Evolutionary conservation across 2,888 invertebrate species (phyloP), one percentile per base, ranked within the genome.

Genomic region (Dermolepida albohirtum): DNA sequence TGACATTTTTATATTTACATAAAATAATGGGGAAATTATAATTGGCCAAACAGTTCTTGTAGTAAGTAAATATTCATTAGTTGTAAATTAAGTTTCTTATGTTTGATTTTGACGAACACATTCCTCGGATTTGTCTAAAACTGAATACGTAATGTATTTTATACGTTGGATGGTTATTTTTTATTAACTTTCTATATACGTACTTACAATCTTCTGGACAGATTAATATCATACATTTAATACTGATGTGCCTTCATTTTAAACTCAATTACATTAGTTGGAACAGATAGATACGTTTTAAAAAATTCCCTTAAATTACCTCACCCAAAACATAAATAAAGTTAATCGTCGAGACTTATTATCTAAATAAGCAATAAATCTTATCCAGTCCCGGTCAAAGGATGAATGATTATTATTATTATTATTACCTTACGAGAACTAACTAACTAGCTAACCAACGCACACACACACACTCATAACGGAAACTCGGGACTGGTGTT

Each of bases 361-460:
- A 59, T 44, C 59, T 44, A 43, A 59, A 59, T 59, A 59, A 59
- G 59, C 59, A 59, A 59, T 59, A 59, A 59, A 59, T 59, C 59
- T 59, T 44, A 44, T 29, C 59, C 59, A 27, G 43, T 44, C 44
- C 59, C 34, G 59, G 59, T 59, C 43, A 44, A 59, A 44, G 59
- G 41, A 59, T 44, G 59, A 59, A 59, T 59, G 55, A 59, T 59
- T 59, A 29, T 59, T 59, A 59, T 59, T 59, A 59, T 59, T 44
- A 59, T 59, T 59, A 59, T 59, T 59, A 59, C 59, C 27, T 12
- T 29, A 59, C 27, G 17, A 14, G 47, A 17, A 47, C 47, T 47
- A 47, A 47, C 47, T 47, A 47, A 47, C 47, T 47, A 47, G 34
- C 34, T 40, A 40, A 39, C 11, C 40, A 40, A 54, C 41, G 43